A percentile compares a stretch with the other conserved stretches of the same genome.
Evolutionary conservation across 2,888 invertebrate genomes (phyloP).

Genomic region (Tiphia femorata): DNA sequence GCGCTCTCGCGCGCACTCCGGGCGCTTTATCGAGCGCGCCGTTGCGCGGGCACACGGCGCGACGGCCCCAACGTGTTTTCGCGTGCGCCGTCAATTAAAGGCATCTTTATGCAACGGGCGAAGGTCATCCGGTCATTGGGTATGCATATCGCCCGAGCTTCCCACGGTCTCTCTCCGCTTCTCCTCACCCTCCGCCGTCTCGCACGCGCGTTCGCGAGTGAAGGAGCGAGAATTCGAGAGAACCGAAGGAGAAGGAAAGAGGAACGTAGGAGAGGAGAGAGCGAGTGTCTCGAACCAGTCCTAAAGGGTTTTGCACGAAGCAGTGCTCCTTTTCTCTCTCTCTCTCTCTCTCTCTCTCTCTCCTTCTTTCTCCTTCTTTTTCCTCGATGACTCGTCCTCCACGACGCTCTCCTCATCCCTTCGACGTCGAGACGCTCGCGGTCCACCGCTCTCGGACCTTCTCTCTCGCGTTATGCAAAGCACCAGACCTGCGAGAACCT

Average conservation of each 20-base stretch:
- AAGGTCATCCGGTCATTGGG: constrained; percentile 66
- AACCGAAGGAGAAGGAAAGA: constrained; percentile 3
- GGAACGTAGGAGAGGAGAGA: constrained; percentile 16
- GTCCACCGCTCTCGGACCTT: neutral
- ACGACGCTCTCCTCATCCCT: no score
- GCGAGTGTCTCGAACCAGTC: constrained; percentile 56
- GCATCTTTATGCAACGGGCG: constrained; percentile 66
- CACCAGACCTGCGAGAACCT: constrained; percentile 15
- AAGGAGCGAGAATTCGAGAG: no score
- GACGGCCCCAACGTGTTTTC: constrained; percentile 62
- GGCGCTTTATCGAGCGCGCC: constrained; percentile 47
- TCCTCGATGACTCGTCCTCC: no score
- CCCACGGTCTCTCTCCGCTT: constrained; percentile 52
- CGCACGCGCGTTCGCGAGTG: neutral
- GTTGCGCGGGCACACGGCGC: no score
- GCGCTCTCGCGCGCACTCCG: no score
- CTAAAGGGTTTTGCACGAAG: constrained; percentile 33
- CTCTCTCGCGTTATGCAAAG: constrained; percentile 23
- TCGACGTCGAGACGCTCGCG: no score
- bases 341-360: neutral
- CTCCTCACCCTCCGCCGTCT: constrained; percentile 11
- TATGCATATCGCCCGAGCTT: constrained; percentile 62
- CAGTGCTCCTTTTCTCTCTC: constrained; percentile 2
- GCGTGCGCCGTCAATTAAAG: constrained; percentile 64
- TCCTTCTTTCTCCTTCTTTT: neutral